Evolutionary conservation across 1,140 invertebrate species (phyloP).

Genomic region (Thaumatotibia leucotreta): DNA sequence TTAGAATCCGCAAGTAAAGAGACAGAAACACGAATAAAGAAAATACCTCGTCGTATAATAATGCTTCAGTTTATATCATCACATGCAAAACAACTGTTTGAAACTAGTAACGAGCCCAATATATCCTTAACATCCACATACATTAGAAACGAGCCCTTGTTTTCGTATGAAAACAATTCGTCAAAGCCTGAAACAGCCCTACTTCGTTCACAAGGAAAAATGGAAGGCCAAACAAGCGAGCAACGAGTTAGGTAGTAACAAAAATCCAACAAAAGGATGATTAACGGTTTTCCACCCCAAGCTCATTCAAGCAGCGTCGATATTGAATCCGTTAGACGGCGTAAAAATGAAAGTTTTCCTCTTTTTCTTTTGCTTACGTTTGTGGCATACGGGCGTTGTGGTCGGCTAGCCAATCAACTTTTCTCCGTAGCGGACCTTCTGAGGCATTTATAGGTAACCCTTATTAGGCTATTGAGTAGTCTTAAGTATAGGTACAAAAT

Average conservation of each 20-base stretch:
- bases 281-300: conserved; percentile 73
- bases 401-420: background rate
- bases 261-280: conserved; percentile 76
- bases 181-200: conserved; percentile 55
- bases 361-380: conserved; percentile 49
- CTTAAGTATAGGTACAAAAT: too few species aligned
- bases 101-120: conserved; percentile 3
- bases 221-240: conserved; percentile 68
- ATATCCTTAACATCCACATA: background rate
- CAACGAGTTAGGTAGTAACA: conserved; percentile 74
- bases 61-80: too few species aligned
- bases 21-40: too few species aligned
- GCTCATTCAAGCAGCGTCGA: conserved; percentile 72
- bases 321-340: conserved; percentile 73
- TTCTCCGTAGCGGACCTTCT: too few species aligned
- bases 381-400: conserved; percentile 22
- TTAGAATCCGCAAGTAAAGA: too few species aligned
- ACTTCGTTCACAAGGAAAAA: conserved; percentile 67
- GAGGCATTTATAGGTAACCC: too few species aligned
- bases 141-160: conserved; percentile 24
- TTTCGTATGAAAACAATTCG: conserved; percentile 69
- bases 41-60: too few species aligned
- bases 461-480: too few species aligned
- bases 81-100: too few species aligned
- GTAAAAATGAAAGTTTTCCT: conserved; percentile 73